Conservation (phyloP, 2,113 vertebrate species). For the Damaliscus lunatus region DNA sequence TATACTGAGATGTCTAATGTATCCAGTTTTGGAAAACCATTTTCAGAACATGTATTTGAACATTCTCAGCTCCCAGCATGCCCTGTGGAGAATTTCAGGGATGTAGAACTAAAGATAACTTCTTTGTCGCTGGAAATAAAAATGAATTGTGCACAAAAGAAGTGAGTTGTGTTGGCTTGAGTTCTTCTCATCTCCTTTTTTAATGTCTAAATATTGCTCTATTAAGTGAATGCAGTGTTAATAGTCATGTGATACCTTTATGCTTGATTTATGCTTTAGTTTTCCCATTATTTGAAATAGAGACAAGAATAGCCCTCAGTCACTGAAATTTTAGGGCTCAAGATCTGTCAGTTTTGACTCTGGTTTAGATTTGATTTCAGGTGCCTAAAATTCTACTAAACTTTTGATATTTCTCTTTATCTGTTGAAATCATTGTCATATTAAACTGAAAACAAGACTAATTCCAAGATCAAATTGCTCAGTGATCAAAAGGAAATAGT, state of each 20-base stretch:
- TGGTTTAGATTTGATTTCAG: conserved; percentile 27
- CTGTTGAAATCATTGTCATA: conserved; percentile 18
- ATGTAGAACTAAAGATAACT: not conserved
- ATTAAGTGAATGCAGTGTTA: not conserved
- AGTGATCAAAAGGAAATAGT: not conserved
- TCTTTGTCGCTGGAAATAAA: not conserved
- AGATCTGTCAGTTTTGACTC: not conserved
- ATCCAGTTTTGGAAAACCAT: not conserved
- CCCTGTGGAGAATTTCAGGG: not conserved
- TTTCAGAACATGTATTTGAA: not conserved
- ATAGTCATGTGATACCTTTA: not conserved
- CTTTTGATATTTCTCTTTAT: not conserved
- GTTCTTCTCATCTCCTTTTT: not conserved
- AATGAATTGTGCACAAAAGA: not conserved
- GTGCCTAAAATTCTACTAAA: not conserved
- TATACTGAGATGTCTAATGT: not conserved
- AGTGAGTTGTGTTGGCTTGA: not conserved
- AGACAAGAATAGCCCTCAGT: not conserved
- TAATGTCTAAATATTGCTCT: not conserved
- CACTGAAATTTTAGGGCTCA: not conserved
- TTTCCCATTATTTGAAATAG: conserved; percentile 14
- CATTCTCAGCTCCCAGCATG: not conserved
- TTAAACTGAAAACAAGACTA: not conserved
- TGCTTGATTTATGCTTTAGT: not conserved
- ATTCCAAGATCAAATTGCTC: not conserved